Conservation (phyloP, 92 coral and sea anemone genomes). For the Metridium senile region DNA sequence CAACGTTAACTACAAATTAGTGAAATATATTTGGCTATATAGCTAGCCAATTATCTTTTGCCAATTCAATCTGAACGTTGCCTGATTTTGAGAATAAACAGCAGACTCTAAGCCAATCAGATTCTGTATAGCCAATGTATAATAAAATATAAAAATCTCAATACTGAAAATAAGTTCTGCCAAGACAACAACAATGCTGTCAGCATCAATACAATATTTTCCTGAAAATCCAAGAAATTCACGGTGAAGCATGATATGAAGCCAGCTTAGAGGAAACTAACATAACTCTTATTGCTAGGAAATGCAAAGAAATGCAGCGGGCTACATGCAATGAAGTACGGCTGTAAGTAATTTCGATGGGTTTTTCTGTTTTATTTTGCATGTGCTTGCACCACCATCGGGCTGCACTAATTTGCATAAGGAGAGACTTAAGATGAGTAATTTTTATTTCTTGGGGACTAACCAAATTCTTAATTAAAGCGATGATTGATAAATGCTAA, state of each 20-base stretch:
- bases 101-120: no score
- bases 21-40: no score
- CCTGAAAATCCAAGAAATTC: conserved; percentile 49
- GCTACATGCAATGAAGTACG: conserved; percentile 52
- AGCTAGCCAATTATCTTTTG: no score
- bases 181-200: conserved; percentile 1
- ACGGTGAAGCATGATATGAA: not conserved
- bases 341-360: conserved; percentile 70
- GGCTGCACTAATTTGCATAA: conserved; percentile 42
- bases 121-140: not conserved
- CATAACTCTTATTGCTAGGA: conserved; percentile 49
- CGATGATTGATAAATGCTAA: no score
- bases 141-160: not conserved
- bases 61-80: no score
- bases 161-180: conserved; percentile 27
- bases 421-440: conserved; percentile 12
- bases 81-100: no score
- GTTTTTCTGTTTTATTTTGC: conserved; percentile 19
- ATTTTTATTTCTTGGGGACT: not conserved
- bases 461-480: not conserved
- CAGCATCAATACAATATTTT: conserved; percentile 9
- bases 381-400: conserved; percentile 6
- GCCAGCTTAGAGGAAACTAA: not conserved
- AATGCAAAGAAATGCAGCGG: conserved; percentile 62
- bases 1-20: no score